phyloP scores from a whole-genome alignment of 2,797 vertebrate species.

The Perodicticus potto region DNA sequence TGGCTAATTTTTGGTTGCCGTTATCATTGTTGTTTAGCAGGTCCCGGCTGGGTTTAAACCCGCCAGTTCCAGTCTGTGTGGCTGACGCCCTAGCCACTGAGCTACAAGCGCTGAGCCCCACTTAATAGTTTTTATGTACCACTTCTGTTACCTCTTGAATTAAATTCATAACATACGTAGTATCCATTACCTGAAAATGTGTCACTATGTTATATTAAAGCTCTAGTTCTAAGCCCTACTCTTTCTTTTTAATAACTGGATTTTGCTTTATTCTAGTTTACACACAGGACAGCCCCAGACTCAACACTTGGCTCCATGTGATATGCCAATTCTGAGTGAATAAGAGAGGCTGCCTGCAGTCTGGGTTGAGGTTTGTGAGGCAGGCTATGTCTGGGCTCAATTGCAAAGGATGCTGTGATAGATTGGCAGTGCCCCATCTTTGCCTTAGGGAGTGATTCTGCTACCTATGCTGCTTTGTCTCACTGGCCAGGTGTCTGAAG shows the following conservation, averaged over 20 bases:
- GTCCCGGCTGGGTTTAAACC: no score
- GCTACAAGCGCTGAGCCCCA: neutral
- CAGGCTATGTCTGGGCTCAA: neutral
- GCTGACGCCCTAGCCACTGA: no score
- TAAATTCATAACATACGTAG: neutral
- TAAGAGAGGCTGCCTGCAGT: neutral
- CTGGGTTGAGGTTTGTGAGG: no score
- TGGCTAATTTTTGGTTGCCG: no score
- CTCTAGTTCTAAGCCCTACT: neutral
- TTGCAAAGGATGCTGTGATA: neutral
- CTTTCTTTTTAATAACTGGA: neutral
- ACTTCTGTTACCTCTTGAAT: constrained; percentile 16
- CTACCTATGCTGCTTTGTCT: neutral
- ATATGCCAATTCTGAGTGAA: neutral
- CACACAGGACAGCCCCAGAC: neutral
- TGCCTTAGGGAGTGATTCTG: neutral
- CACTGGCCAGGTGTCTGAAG: neutral
- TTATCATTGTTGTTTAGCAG: no score
- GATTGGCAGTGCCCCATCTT: neutral
- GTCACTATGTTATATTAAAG: neutral
- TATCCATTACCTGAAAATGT: neutral
- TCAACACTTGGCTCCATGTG: neutral
- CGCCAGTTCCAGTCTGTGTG: no score
- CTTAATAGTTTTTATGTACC: neutral
- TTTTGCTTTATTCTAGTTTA: neutral